phyloP scores from a whole-genome alignment of 2,888 invertebrate species.

The Tridacna crocea region DNA sequence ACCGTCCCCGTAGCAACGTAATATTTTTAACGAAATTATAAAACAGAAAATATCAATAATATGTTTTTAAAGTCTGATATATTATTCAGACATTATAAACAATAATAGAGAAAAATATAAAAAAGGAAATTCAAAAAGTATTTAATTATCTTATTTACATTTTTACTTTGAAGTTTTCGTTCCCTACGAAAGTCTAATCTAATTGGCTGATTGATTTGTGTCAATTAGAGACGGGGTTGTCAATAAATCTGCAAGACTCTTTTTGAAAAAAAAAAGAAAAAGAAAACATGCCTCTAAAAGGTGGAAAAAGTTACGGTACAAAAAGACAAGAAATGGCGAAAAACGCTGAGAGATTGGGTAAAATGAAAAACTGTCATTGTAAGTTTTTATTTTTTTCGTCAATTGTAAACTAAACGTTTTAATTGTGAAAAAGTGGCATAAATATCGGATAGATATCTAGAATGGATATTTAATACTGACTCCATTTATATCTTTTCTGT shows the following conservation, averaged over 20 bases:
- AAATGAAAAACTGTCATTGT: slow-evolving; percentile 57
- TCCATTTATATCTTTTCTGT: no score
- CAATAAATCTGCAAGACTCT: not conserved
- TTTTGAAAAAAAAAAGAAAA: no score
- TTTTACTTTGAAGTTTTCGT: not conserved
- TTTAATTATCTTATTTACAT: not conserved
- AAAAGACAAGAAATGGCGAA: slow-evolving; percentile 58
- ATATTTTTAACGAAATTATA: not conserved
- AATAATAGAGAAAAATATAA: not conserved
- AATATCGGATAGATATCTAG: not conserved
- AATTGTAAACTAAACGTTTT: no score
- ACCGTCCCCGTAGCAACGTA: not conserved
- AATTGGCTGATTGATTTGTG: slow-evolving; percentile 3
- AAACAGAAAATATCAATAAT: not conserved
- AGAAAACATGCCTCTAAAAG: slow-evolving; percentile 47
- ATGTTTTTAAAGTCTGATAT: not conserved
- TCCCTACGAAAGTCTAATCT: not conserved
- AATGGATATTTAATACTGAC: not conserved
- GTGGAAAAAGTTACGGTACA: slow-evolving; percentile 40
- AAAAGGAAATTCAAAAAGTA: not conserved
- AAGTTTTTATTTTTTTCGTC: slow-evolving; percentile 25
- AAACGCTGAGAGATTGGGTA: slow-evolving; percentile 51
- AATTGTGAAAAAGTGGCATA: not conserved
- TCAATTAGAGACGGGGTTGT: slow-evolving; percentile 19
- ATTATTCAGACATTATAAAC: not conserved